These are phyloP conservation scores for Aplodontia rufa DNA, from an alignment of 2,113 vertebrate genomes.

Conservation along the genomic window DNA sequence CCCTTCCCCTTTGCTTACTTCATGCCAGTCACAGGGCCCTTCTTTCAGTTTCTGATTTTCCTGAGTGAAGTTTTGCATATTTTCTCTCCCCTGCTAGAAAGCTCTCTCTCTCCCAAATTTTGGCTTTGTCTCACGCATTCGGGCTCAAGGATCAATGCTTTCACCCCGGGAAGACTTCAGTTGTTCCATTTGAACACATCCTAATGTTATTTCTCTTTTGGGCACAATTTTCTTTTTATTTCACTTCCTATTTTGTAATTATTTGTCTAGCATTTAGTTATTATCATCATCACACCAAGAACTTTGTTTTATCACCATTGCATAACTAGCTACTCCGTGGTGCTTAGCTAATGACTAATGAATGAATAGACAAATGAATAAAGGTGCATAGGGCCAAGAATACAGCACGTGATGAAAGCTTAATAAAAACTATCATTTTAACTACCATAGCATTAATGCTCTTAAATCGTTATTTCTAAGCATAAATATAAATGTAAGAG, in stretches of 20 bases:
- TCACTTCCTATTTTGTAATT: neutral
- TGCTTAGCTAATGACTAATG: neutral
- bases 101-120: neutral
- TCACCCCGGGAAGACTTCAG: neutral
- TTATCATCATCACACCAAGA: neutral
- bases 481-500: neutral
- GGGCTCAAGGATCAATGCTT: neutral
- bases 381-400: neutral
- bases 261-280: neutral
- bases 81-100: neutral
- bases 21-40: neutral
- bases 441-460: neutral
- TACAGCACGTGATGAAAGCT: neutral
- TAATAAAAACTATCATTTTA: neutral
- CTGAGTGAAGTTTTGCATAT: neutral
- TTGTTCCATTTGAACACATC: neutral
- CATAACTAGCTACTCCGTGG: neutral
- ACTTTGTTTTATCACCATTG: neutral
- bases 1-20: neutral
- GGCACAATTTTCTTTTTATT: neutral
- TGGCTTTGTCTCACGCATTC: neutral
- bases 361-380: neutral
- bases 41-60: neutral
- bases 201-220: neutral
- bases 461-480: neutral